Base-by-base conservation (phyloP, 1,140 invertebrate genomes). In the Leucophenga varia region DNA sequence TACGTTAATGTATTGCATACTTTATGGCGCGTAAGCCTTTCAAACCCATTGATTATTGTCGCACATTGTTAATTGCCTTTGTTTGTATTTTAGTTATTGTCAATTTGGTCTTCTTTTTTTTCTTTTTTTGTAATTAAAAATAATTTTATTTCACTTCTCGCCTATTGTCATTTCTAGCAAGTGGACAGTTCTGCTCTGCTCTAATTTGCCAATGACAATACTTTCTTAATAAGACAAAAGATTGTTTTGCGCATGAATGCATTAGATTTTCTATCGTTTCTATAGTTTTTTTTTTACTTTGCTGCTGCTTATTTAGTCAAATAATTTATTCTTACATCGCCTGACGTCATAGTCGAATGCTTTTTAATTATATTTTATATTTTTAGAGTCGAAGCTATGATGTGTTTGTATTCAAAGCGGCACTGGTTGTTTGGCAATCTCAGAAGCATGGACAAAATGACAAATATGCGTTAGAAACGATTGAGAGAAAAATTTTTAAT, bases 101-200 rank as follows among this genome's bases (percentile, higher is more conserved):
- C 55, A 64, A 53, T 63, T 63, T 50, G 41, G 39, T 31, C 42
- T 25, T 25, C 5, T 25, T 25, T 6, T 25, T 25, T 5, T 25
- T 25, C 59, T 63, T 21, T 40, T 10, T 25, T 6, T 54, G 56
- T 54, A 63, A 63, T 64, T 64, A 57, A 59, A 64, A 64, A 54
- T 59, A 64, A 59, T 64, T 64, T 58, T 35, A 41, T 50, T 21
- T 47, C 18, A 37, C 60, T 59, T 55, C 59, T 49, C n/a, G n/a
- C 40, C 49, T 40, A 49, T 56, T 52, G 57, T 55, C 56, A n/a
- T n/a, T n/a, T n/a, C n/a, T n/a, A n/a, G n/a, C n/a, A n/a, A n/a
- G n/a, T n/a, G 55, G 47, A 40, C 39, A 21, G 22, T 14, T 19
- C 30, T 19, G 32, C 25, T 12, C 6, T 28, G 12, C 25, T 28